These are phyloP conservation scores for Ceuthmochares aereus DNA, from an alignment of 2,113 vertebrate species.

Conservation along the genomic window DNA sequence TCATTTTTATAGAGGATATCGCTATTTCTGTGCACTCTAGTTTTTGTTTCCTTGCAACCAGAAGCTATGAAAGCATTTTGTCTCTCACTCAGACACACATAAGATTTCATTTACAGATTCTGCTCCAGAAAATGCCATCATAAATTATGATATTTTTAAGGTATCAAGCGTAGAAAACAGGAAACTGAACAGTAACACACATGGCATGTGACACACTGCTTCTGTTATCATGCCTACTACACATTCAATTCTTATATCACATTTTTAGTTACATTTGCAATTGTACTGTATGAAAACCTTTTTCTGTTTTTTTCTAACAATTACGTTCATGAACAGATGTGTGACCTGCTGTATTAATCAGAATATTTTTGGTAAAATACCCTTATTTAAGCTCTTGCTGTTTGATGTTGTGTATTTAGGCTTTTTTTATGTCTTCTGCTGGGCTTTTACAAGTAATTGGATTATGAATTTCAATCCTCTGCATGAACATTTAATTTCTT, in stretches of 20 bases:
- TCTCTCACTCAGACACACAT: not conserved
- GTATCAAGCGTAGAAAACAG: not conserved
- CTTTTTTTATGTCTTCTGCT: not conserved
- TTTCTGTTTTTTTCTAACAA: not conserved
- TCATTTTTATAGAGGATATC: not conserved
- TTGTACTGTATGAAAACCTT: not conserved
- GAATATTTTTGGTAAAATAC: not conserved
- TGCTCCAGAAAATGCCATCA: not conserved
- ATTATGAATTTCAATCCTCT: conserved; percentile 31
- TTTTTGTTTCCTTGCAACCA: not conserved
- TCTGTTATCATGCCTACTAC: not conserved
- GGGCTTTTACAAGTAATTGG: conserved; percentile 15
- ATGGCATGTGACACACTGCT: not conserved
- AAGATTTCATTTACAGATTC: not conserved
- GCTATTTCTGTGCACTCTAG: not conserved
- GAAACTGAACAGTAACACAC: not conserved
- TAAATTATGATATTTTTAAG: not conserved
- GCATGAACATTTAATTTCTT: not conserved
- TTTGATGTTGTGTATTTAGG: conserved; percentile 11
- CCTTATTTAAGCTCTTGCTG: not conserved
- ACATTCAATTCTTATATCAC: not conserved
- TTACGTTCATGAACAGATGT: not conserved
- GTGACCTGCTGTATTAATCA: not conserved
- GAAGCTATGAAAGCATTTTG: not conserved
- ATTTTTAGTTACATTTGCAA: not conserved